Conservation (phyloP, 53 echinoderm and acorn worm genomes). For the Hippasteria phrygiana region DNA sequence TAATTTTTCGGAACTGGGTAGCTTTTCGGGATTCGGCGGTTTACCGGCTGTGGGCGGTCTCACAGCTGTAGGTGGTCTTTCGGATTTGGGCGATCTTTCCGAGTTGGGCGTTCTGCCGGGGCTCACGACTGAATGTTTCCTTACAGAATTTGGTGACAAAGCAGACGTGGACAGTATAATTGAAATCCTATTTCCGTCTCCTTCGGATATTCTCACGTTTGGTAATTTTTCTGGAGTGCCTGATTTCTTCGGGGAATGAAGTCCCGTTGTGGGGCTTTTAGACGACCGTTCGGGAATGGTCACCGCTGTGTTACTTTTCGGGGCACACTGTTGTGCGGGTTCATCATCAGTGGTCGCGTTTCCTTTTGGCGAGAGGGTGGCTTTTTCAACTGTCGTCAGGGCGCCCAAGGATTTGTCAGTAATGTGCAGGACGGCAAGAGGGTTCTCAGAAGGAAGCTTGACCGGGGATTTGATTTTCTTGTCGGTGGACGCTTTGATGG, state of each 20-base stretch:
- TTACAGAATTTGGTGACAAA: conserved; percentile 25
- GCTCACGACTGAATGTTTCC: neutral
- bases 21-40: neutral
- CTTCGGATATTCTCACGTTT: conserved; percentile 41
- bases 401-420: conserved; percentile 42
- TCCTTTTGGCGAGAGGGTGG: neutral
- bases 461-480: conserved; percentile 36
- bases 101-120: conserved; percentile 4
- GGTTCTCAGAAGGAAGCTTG: conserved; percentile 26
- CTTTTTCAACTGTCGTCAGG: conserved; percentile 24
- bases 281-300: conserved; percentile 11
- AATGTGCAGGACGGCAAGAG: conserved; percentile 50
- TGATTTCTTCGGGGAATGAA: conserved; percentile 42
- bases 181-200: conserved; percentile 45
- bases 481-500: neutral
- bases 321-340: neutral
- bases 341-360: neutral
- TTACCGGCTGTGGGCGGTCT: neutral
- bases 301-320: neutral
- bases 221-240: conserved; percentile 23
- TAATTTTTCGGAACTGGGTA: neutral
- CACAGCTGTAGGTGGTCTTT: neutral
- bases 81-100: conserved; percentile 21
- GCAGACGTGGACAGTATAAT: conserved; percentile 37
- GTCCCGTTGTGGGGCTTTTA: conserved; percentile 16